phyloP scores from a whole-genome alignment of 1,140 invertebrate genomes.

The Ostrea denselamellosa region DNA sequence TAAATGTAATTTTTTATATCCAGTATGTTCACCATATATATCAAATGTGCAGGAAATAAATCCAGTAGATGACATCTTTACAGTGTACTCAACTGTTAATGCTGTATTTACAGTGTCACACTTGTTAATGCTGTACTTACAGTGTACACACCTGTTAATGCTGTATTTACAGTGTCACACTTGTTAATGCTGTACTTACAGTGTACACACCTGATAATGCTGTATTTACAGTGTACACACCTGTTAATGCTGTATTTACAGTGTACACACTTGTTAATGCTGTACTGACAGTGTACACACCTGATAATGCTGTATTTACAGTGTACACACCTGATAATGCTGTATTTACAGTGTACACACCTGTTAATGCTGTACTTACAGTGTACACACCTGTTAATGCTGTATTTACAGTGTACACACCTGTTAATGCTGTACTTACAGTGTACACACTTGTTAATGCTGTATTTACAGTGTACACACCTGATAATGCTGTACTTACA shows the following conservation, averaged over 20 bases:
- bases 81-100: constrained; percentile 62
- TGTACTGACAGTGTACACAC: constrained; percentile 42
- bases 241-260: constrained; percentile 71
- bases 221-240: constrained; percentile 42
- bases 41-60: no score
- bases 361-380: constrained; percentile 71
- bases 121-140: no score
- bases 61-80: no score
- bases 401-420: constrained; percentile 42
- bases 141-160: constrained; percentile 62
- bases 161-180: no score
- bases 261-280: constrained; percentile 64
- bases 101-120: no score
- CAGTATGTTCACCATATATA: no score
- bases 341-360: constrained; percentile 42
- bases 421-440: constrained; percentile 71
- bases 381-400: constrained; percentile 64
- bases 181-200: no score
- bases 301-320: constrained; percentile 71
- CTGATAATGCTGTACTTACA: constrained; percentile 71
- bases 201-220: constrained; percentile 64
- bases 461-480: constrained; percentile 42
- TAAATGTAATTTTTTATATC: no score
- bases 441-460: constrained; percentile 64
- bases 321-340: constrained; percentile 64